These are phyloP conservation scores for Bilobella aurantiaca DNA, from an alignment of 1,140 invertebrate genomes.

Conservation along the genomic window DNA sequence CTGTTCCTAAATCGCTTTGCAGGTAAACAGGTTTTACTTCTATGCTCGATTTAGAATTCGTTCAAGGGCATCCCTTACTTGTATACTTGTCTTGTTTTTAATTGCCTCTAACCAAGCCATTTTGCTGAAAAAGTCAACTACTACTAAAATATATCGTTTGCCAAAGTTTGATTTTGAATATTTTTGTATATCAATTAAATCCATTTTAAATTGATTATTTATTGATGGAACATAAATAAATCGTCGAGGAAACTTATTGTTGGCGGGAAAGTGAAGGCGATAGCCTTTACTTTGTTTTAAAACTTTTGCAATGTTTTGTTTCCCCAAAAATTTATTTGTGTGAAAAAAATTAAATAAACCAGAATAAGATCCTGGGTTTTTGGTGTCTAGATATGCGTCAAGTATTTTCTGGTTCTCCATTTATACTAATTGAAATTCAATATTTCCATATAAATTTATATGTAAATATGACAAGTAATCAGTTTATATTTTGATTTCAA, in stretches of 20 bases:
- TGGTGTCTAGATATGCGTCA: neutral
- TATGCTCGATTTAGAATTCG: neutral
- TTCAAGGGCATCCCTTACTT: neutral
- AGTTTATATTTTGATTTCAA: too few relatives aligned
- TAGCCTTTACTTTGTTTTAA: neutral
- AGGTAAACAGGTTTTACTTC: neutral
- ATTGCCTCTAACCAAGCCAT: neutral
- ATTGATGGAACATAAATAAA: neutral
- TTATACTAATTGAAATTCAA: too few relatives aligned
- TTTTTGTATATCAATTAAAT: slow-evolving; percentile 14
- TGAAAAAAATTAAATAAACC: neutral
- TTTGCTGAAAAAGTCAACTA: slow-evolving; percentile 6
- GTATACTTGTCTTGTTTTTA: neutral
- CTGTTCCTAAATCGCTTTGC: neutral
- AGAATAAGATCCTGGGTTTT: neutral
- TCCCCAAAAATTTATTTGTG: neutral
- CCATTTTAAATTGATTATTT: slow-evolving; percentile 6
- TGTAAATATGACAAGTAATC: too few relatives aligned
- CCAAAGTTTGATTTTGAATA: slow-evolving; percentile 7
- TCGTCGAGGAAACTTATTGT: neutral
- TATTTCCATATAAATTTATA: too few relatives aligned
- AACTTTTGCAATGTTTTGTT: neutral
- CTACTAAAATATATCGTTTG: slow-evolving; percentile 5
- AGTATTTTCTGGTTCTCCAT: too few relatives aligned
- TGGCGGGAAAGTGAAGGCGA: neutral